A percentile compares a stretch with the other conserved stretches of the same genome.
These are phyloP conservation scores for Cataglyphis rosenhaueri DNA, from an alignment of 2,888 invertebrate species.

Conservation along the genomic window DNA sequence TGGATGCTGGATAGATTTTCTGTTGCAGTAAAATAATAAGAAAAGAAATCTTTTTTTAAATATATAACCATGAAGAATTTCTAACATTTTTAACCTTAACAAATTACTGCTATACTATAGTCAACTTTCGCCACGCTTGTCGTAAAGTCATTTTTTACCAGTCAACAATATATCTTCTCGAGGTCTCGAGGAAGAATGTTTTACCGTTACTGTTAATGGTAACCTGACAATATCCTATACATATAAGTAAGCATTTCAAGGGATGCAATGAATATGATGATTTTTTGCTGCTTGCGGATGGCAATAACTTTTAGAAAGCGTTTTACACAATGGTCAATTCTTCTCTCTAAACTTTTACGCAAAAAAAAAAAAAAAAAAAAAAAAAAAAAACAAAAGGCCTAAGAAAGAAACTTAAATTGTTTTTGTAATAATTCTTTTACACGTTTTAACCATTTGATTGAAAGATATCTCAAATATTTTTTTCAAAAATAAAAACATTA, in stretches of 20 bases:
- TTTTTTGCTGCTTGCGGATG: background rate
- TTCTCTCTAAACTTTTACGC: background rate
- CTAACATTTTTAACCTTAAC: background rate
- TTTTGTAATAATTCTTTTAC: background rate
- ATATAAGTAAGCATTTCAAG: background rate
- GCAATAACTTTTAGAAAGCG: background rate
- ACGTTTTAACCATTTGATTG: background rate
- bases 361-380: constrained; percentile 14
- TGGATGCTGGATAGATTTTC: background rate
- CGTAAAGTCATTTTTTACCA: background rate
- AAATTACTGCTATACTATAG: background rate
- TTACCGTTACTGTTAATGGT: background rate
- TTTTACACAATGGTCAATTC: background rate
- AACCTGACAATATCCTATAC: background rate
- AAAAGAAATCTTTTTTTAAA: background rate
- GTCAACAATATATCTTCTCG: background rate
- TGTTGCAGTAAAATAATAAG: background rate
- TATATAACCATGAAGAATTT: background rate
- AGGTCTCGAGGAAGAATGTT: background rate
- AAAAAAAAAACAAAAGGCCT: background rate
- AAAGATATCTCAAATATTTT: background rate
- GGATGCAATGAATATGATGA: background rate
- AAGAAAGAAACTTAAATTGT: background rate
- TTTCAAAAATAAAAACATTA: background rate
- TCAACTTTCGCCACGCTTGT: background rate